Evolutionary conservation across 2,888 invertebrate species (phyloP), one percentile per base, ranked within the genome.

Genomic region (Salticus scenicus): DNA sequence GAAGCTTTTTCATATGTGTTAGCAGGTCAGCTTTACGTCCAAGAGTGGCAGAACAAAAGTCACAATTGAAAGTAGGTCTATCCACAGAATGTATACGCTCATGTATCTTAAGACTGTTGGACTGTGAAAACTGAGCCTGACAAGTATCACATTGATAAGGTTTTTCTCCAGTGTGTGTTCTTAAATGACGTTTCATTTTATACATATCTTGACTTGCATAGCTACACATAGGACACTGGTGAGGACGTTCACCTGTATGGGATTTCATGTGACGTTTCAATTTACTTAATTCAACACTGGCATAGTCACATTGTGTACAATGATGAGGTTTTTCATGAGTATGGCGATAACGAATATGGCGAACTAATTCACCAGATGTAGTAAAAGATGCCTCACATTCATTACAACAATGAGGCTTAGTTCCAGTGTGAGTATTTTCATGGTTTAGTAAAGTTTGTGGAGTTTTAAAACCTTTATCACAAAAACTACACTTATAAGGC

Each of bases 171-270:
- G 93, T 93, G 89, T 98, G 98, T 74, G 97, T 98, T 76, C 98
- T 94, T 88, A 98, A 92, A 91, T 99, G 98, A 0, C 98, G 94
- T 91, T 98, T 98, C 89, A 99, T 92, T 92, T 99, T 99, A 92
- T 98, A 98, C 31, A 98, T 98, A 92, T 99, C 98, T 4, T 98
- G 98, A 84, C 97, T 97, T 51, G 98, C 98, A 91, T 99, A 99
- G 0, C 97, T 97, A 92, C 98, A 99, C 91, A 98, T 97, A 0
- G 96, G 96, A 90, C 98, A 99, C 94, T 97, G 93, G 91, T 96
- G 96, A 0, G 96, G 96, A 30, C 96, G 92, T 91, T 96, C 96
- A 72, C 96, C 98, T 0, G 98, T 98, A 91, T 98, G 92, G 90
- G 97, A 97, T 69, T 98, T 94, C 91, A 98, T 96, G 90, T 98